A percentile compares a stretch with the other conserved stretches of the same genome.
phyloP scores from a whole-genome alignment of 2,888 invertebrate genomes.

The Synergus itoensis region DNA sequence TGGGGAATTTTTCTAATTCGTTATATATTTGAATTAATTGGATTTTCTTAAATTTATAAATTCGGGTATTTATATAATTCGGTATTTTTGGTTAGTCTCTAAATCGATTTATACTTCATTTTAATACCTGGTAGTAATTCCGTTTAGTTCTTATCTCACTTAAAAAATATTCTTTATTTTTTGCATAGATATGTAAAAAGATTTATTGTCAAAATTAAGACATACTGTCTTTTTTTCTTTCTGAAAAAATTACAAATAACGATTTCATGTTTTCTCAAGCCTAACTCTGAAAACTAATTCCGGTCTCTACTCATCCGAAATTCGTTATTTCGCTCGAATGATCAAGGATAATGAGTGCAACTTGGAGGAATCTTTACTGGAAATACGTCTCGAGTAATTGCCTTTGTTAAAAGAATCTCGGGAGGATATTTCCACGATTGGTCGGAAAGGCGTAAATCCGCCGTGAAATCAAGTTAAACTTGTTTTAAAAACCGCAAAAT shows the following conservation, averaged over 20 bases:
- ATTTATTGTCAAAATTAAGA: not conserved
- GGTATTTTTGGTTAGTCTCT: too few relatives aligned
- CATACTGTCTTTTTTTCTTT: not conserved
- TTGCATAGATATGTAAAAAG: not conserved
- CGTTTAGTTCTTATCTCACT: too few relatives aligned
- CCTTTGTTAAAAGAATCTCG: not conserved
- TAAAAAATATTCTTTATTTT: not conserved
- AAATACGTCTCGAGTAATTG: conserved; percentile 15
- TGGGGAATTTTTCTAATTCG: too few relatives aligned
- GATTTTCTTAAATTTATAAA: too few relatives aligned
- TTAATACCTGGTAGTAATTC: not conserved
- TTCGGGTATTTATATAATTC: too few relatives aligned
- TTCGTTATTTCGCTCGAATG: conserved; percentile 11
- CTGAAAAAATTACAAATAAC: not conserved
- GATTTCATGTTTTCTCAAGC: not conserved
- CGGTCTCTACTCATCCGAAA: not conserved
- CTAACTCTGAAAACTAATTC: not conserved
- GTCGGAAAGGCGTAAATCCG: conserved; percentile 24
- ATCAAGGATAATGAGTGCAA: conserved; percentile 1
- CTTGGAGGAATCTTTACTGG: conserved; percentile 7
- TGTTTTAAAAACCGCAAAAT: not conserved
- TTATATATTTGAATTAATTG: too few relatives aligned
- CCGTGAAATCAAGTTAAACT: conserved; percentile 1
- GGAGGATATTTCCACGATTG: not conserved
- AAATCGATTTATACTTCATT: not conserved